phyloP scores from a whole-genome alignment of 2,888 invertebrate genomes.

The Kryphioiulus occultus region DNA sequence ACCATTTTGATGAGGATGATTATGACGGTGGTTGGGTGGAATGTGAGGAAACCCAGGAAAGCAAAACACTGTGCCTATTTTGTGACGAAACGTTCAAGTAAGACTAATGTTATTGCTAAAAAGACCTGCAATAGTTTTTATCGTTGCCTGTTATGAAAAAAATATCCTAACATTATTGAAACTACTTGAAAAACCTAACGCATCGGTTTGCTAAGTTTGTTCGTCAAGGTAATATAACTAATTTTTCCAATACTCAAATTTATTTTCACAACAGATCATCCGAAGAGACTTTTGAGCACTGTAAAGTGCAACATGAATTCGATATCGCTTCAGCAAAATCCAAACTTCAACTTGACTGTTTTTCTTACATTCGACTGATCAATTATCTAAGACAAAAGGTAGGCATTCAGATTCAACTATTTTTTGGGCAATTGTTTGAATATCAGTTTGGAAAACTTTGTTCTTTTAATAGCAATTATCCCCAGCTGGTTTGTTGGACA shows the following conservation, averaged over 20 bases:
- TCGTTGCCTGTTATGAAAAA: too few relatives aligned
- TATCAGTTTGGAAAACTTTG: constrained; percentile 45
- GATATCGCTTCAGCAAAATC: constrained; percentile 66
- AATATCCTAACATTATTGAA: too few relatives aligned
- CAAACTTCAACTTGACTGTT: constrained; percentile 80
- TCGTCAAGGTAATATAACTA: too few relatives aligned
- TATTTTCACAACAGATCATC: not conserved
- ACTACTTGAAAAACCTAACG: not conserved
- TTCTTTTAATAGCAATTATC: constrained; percentile 52
- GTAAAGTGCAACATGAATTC: constrained; percentile 55
- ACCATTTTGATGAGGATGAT: not conserved
- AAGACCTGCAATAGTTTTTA: not conserved
- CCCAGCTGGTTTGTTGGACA: constrained; percentile 50
- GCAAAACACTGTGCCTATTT: constrained; percentile 43
- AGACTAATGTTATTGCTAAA: not conserved
- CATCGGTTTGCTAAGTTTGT: not conserved
- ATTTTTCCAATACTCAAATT: too few relatives aligned
- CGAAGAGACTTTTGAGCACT: constrained; percentile 55
- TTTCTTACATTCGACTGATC: constrained; percentile 70
- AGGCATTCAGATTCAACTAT: constrained; percentile 15
- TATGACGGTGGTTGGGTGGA: not conserved
- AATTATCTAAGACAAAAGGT: constrained; percentile 73
- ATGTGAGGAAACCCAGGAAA: not conserved
- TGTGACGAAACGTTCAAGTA: constrained; percentile 47
- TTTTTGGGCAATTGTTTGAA: constrained; percentile 45